Percentiles rank a stretch among this genome's conserved stretches.
phyloP scores from a whole-genome alignment of 2,113 vertebrate species.

The Benitochromis conjunctus region DNA sequence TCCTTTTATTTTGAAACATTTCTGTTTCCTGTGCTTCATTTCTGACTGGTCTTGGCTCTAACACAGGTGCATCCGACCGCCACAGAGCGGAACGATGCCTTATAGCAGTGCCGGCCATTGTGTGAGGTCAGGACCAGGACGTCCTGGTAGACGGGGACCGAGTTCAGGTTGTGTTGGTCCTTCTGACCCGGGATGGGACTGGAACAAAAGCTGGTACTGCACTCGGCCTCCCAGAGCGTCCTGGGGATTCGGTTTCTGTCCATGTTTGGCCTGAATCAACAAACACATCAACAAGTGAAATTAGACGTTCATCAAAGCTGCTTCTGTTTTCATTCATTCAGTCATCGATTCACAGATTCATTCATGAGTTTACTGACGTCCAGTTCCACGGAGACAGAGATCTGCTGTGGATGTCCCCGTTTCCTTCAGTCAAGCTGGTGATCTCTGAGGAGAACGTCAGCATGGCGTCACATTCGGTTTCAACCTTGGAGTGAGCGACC shows the following conservation, averaged over 20 bases:
- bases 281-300: not conserved
- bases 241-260: conserved; percentile 46
- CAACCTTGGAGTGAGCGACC: not conserved
- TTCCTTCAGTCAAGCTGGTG: not conserved
- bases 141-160: conserved; percentile 59
- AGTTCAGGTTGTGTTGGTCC: conserved; percentile 10
- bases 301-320: accelerated
- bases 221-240: conserved; percentile 66
- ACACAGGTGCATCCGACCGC: conserved; percentile 70
- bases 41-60: not conserved
- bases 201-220: conserved; percentile 38
- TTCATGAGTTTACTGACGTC: conserved; percentile 50
- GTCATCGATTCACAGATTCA: not conserved
- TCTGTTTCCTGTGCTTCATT: not conserved
- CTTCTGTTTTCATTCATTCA: not conserved
- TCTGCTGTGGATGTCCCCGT: conserved; percentile 51
- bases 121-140: conserved; percentile 51
- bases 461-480: not conserved
- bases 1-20: not conserved
- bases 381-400: conserved; percentile 72
- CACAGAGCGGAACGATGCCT: conserved; percentile 8
- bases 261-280: conserved; percentile 19
- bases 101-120: conserved; percentile 23
- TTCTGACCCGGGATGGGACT: not conserved
- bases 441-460: not conserved